phyloP scores from a whole-genome alignment of 2,888 invertebrate genomes.

The Apoderus coryli region DNA sequence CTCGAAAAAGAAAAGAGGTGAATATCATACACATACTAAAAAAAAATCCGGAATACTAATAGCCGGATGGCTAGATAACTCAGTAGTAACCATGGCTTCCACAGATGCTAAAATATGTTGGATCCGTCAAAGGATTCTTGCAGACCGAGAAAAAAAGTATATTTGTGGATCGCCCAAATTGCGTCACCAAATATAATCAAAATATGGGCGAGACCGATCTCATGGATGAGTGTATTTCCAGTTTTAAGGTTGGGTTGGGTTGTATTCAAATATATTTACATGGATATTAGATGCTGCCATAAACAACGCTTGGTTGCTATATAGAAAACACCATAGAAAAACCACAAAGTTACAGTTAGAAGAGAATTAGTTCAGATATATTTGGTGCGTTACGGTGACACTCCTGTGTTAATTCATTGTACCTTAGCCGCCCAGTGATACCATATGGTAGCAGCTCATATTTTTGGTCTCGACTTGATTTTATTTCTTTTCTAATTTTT shows the following conservation, averaged over 20 bases:
- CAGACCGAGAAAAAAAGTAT: slow-evolving; percentile 9
- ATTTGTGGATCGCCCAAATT: too few species aligned
- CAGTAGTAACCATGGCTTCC: slow-evolving; percentile 11
- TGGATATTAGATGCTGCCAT: slow-evolving; percentile 10
- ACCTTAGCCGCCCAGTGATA: neutral
- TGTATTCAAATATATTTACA: slow-evolving; percentile 10
- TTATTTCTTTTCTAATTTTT: too few species aligned
- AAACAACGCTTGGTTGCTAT: slow-evolving; percentile 13
- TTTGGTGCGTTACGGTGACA: slow-evolving; percentile 10
- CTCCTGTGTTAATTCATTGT: neutral
- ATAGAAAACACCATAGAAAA: slow-evolving; percentile 7
- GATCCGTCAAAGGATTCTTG: slow-evolving; percentile 4
- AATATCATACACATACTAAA: too few species aligned
- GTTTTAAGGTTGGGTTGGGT: slow-evolving; percentile 10
- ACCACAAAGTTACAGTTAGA: slow-evolving; percentile 11
- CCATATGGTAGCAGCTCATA: neutral
- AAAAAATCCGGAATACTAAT: slow-evolving; percentile 10
- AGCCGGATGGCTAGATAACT: slow-evolving; percentile 9
- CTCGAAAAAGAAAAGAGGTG: slow-evolving; percentile 9
- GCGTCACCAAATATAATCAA: slow-evolving; percentile 3
- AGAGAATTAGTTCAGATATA: slow-evolving; percentile 8
- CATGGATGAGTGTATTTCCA: slow-evolving; percentile 8
- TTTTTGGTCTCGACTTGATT: too few species aligned
- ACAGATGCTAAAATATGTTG: slow-evolving; percentile 7
- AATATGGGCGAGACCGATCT: slow-evolving; percentile 13